Percentiles rank a stretch among this genome's conserved stretches.
Conservation (phyloP, 2,113 vertebrate species). For the Thermophis baileyi region DNA sequence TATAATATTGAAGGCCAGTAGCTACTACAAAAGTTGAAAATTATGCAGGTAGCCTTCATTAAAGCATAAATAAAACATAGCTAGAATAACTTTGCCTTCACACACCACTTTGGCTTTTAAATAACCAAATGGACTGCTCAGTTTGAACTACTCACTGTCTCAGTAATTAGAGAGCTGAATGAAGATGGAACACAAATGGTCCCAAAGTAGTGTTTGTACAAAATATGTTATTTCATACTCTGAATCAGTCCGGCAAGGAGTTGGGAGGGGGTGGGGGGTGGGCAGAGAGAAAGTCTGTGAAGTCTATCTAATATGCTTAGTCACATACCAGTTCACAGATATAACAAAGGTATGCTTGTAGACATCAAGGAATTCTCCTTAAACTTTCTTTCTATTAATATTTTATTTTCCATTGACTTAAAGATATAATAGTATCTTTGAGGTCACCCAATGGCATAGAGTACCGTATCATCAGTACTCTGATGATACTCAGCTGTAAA, state of each 20-base stretch:
- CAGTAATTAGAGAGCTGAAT: conserved; percentile 37
- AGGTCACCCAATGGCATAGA: background rate
- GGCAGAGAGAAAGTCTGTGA: background rate
- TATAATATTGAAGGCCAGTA: conserved; percentile 23
- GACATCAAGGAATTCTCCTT: background rate
- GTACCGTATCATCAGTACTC: background rate
- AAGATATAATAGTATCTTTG: background rate
- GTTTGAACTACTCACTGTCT: background rate
- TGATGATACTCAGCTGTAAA: background rate
- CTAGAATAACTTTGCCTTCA: conserved; percentile 39
- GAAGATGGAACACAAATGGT: background rate
- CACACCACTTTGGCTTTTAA: conserved; percentile 48
- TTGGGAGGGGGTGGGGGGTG: background rate
- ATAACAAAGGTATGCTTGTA: background rate
- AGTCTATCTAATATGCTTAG: background rate
- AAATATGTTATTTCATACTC: background rate
- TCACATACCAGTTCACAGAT: background rate
- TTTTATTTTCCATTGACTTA: background rate
- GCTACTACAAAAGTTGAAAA: conserved; percentile 37
- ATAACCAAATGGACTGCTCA: conserved; percentile 5
- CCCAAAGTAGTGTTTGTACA: background rate
- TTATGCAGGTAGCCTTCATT: conserved; percentile 45
- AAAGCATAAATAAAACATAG: conserved; percentile 48
- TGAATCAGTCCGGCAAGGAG: background rate
- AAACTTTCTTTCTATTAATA: background rate